Conservation (phyloP, 2,113 vertebrate genomes). For the Equus przewalskii region DNA sequence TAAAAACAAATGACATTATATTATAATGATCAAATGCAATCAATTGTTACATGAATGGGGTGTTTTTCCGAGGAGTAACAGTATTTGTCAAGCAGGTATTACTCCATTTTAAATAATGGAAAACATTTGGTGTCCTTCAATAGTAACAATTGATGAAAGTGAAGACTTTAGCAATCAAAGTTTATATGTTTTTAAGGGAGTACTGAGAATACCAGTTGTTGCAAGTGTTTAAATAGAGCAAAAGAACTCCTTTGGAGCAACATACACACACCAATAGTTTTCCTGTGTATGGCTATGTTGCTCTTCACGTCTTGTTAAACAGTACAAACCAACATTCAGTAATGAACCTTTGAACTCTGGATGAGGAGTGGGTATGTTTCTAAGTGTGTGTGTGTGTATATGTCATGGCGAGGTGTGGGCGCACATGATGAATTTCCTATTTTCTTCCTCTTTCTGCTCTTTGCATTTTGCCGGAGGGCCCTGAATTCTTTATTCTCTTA, state of each 20-base stretch:
- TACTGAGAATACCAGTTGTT: not conserved
- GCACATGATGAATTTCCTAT: not conserved
- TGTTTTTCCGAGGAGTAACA: not conserved
- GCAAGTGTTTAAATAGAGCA: conserved; percentile 30
- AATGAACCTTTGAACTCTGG: not conserved
- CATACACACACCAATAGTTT: not conserved
- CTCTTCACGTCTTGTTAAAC: not conserved
- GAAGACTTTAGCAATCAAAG: not conserved
- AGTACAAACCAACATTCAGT: not conserved
- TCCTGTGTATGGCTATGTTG: not conserved
- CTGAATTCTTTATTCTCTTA: not conserved
- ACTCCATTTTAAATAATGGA: conserved; percentile 22
- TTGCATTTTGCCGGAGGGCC: not conserved
- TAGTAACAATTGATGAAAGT: conserved; percentile 19
- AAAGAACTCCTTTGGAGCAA: not conserved
- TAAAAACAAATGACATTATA: conserved; percentile 22
- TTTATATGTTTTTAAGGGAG: not conserved
- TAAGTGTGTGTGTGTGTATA: not conserved
- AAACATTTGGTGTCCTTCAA: not conserved
- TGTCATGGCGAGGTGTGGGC: not conserved
- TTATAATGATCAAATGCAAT: not conserved
- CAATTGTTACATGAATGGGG: not conserved
- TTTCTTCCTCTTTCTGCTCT: not conserved
- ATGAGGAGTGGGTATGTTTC: not conserved
- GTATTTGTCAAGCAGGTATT: conserved; percentile 1